Conservation (phyloP, 2,113 vertebrate genomes). For the Lepisosteus oculatus region DNA sequence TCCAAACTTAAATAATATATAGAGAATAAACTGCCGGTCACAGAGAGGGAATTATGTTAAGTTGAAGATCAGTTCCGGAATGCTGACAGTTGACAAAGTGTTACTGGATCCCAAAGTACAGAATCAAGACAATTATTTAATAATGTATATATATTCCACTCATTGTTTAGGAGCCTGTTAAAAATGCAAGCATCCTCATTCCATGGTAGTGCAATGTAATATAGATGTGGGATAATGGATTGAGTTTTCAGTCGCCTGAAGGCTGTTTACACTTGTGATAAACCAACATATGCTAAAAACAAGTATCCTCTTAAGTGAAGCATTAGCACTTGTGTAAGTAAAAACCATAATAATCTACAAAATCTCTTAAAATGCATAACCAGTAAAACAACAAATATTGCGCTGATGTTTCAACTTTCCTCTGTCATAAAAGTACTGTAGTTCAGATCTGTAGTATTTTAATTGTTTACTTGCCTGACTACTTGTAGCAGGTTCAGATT, state of each 20-base stretch:
- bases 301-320: too few species aligned
- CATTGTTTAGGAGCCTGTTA: not conserved
- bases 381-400: too few species aligned
- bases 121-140: constrained; percentile 47
- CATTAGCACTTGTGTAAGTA: too few species aligned
- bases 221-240: not conserved
- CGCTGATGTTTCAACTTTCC: too few species aligned
- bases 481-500: too few species aligned
- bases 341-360: too few species aligned
- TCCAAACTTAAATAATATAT: not conserved
- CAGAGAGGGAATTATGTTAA: constrained; percentile 1
- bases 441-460: too few species aligned
- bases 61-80: not conserved
- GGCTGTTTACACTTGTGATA: not conserved
- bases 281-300: too few species aligned
- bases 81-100: constrained; percentile 3
- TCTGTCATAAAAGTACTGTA: too few species aligned
- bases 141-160: constrained; percentile 34
- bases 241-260: not conserved
- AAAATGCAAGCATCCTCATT: not conserved
- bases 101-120: constrained; percentile 32
- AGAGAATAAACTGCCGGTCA: not conserved
- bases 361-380: too few species aligned
- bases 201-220: constrained; percentile 2
- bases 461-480: too few species aligned